Percentiles rank a stretch among this genome's conserved stretches.
Evolutionary conservation across 1,140 invertebrate species (phyloP).

Genomic region (Trinorchestia longiramus): DNA sequence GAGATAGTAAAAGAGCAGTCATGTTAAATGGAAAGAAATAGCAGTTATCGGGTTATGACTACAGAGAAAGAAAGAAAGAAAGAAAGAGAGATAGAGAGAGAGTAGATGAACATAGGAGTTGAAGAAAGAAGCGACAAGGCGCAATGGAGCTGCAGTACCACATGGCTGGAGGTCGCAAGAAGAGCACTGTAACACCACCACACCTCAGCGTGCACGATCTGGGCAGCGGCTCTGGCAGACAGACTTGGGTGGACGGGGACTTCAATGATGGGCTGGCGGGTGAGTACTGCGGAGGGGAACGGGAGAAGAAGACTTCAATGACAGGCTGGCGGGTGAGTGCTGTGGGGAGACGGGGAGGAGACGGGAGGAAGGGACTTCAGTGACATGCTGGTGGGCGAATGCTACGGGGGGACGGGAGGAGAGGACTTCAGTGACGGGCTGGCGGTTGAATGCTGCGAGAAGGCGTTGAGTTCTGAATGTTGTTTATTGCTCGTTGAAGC

Average conservation of each 20-base stretch:
- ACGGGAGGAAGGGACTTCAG: slow-evolving; percentile 6
- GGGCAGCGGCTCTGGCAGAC: background rate
- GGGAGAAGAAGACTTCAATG: slow-evolving; percentile 19
- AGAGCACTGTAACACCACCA: slow-evolving; percentile 25
- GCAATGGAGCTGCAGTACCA: background rate
- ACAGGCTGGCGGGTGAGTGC: slow-evolving; percentile 19
- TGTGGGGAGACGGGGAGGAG: background rate
- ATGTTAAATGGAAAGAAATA: no score
- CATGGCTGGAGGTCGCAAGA: background rate
- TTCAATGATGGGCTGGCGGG: slow-evolving; percentile 29
- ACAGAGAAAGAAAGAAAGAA: no score
- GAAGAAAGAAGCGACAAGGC: background rate
- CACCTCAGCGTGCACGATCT: background rate
- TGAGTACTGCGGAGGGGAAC: background rate
- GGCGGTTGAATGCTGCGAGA: background rate
- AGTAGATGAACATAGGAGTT: background rate
- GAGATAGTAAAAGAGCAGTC: no score
- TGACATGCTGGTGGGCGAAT: background rate
- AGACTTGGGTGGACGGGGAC: slow-evolving; percentile 34
- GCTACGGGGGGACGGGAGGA: background rate
- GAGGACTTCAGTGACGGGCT: background rate
- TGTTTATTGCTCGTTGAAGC: background rate
- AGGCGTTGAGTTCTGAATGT: background rate
- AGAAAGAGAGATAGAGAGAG: background rate
- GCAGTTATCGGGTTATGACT: no score